Evolutionary conservation across 2,888 invertebrate genomes (phyloP).

Genomic region (Colostygia pectinataria): DNA sequence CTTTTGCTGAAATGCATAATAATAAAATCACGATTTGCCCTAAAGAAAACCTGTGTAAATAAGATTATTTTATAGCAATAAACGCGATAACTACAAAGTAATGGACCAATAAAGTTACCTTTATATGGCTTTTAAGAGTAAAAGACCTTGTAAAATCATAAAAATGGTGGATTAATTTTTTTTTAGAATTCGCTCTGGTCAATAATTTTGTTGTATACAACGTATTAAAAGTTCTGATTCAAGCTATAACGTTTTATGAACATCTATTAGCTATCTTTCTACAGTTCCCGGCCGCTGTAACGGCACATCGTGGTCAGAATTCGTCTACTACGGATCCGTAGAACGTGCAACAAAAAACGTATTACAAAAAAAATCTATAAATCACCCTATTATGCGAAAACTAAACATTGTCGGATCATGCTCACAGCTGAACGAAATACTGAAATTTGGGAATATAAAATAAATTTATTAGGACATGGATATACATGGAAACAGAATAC

Average conservation of each 20-base stretch:
- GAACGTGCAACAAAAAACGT: too few species aligned
- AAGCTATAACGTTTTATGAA: constrained; percentile 30
- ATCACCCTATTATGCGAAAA: too few species aligned
- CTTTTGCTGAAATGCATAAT: constrained; percentile 23
- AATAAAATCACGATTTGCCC: constrained; percentile 25
- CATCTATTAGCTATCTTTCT: constrained; percentile 24
- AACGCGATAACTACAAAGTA: constrained; percentile 46
- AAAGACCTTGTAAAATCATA: constrained; percentile 42
- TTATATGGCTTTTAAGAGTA: constrained; percentile 43
- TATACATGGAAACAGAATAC: too few species aligned
- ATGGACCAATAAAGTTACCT: constrained; percentile 46
- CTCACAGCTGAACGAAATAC: too few species aligned
- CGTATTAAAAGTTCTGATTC: constrained; percentile 29
- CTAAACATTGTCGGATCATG: too few species aligned
- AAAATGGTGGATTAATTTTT: constrained; percentile 42
- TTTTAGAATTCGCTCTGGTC: constrained; percentile 39
- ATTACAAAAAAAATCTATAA: too few species aligned
- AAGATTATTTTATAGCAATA: constrained; percentile 42
- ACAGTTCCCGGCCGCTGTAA: not conserved
- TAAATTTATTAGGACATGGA: too few species aligned
- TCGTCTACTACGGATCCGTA: too few species aligned
- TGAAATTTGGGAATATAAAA: too few species aligned
- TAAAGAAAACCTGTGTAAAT: constrained; percentile 38
- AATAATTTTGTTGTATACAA: constrained; percentile 39
- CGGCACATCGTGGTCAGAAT: constrained; percentile 2